Evolutionary conservation across 2,113 vertebrate species (phyloP), one percentile per base, ranked within the genome.

Genomic region (Indicator indicator): DNA sequence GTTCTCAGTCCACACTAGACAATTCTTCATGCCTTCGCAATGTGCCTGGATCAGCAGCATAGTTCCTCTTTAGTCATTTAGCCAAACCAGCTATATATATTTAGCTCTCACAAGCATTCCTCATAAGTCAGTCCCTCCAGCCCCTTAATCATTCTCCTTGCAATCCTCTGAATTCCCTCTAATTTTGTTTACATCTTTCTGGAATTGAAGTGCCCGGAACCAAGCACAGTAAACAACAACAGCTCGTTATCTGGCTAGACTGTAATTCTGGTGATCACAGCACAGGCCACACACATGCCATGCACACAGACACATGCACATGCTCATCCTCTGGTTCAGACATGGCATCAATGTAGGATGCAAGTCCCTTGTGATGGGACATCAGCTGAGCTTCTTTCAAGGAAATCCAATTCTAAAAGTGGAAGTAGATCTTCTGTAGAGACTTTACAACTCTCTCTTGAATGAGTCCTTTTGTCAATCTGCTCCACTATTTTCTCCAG

Each of bases 171-270:
- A 97, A 97, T 97, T 96, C 94, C 86, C 90, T 97, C 94, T 96
- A 97, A 97, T 97, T 97, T 97, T 97, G 96, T 97, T 97, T 97
- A 97, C 90, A 94, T 96, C 90, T 95, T 95, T 97, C 84, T 93
- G 95, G 94, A 97, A 97, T 95, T 96, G 94, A 95, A 97, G 96
- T 96, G 95, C 94, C 96, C 97, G 64, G 96, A 96, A 95, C 92
- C 85, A 86, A 94, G 92, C 0, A 50, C 71, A 86, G 82, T 96
- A 96, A 97, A 97, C 96, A 96, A 95, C 88, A 97, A 90, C 95
- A 96, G 94, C 91, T 97, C 18, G 82, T 97, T 97, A 96, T 96
- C 91, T 91, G 94, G 94, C 96, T 95, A 97, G 94, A 97, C 78
- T 92, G 90, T 36, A 96, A 97, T 95, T 93, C 92, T 19, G 27